These are phyloP conservation scores for Pseudorectes ferrugineus DNA, from an alignment of 2,113 vertebrate species.

Conservation along the genomic window DNA sequence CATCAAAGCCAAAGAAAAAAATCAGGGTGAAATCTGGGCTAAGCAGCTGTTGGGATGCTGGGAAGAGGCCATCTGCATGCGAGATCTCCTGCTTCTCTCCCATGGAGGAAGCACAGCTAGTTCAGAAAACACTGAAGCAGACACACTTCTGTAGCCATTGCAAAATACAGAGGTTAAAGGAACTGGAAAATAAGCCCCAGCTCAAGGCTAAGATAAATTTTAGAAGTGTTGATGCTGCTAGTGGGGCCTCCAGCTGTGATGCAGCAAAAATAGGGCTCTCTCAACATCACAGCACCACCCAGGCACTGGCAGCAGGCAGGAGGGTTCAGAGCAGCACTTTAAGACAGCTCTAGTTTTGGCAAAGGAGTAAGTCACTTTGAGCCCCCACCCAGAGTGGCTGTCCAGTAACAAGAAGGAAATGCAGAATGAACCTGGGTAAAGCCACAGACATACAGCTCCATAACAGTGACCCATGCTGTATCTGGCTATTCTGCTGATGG, in stretches of 20 bases:
- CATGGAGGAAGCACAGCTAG: not conserved
- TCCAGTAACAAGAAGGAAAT: not conserved
- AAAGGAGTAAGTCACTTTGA: not conserved
- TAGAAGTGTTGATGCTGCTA: not conserved
- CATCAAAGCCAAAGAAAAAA: not conserved
- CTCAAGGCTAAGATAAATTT: not conserved
- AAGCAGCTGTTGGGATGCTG: not conserved
- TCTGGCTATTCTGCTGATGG: not conserved
- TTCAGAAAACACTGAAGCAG: not conserved
- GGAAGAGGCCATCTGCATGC: accelerated
- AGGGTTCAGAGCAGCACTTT: not conserved
- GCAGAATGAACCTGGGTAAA: not conserved
- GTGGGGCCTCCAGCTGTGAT: not conserved
- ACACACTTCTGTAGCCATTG: not conserved
- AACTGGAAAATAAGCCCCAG: not conserved
- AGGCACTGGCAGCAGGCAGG: not conserved
- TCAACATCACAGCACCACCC: not conserved
- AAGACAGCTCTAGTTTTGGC: not conserved
- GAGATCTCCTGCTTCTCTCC: not conserved
- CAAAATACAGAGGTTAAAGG: not conserved
- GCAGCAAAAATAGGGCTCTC: not conserved
- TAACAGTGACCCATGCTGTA: not conserved
- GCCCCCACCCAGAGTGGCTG: not conserved
- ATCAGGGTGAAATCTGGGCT: not conserved
- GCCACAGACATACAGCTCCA: accelerated